phyloP scores from a whole-genome alignment of 2,113 vertebrate species.

The Engystomops pustulosus region DNA sequence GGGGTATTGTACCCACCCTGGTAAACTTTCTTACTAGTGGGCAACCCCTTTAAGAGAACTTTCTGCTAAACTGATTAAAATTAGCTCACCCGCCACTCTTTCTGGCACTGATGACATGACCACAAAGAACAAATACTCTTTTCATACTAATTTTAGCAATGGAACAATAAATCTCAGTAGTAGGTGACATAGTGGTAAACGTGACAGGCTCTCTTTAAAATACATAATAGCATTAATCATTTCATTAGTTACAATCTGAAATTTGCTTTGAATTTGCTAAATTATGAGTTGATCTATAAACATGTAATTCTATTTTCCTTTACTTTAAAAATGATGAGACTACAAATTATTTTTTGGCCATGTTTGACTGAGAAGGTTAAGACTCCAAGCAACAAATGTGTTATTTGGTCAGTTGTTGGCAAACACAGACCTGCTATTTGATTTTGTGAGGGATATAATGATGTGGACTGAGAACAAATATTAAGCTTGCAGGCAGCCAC shows the following conservation, averaged over 20 bases:
- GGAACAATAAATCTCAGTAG: no score
- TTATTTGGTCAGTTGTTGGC: constrained; percentile 45
- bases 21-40: no score
- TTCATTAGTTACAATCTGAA: not conserved
- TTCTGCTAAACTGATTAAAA: no score
- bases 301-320: constrained; percentile 14
- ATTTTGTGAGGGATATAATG: constrained; percentile 33
- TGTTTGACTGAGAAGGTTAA: constrained; percentile 32
- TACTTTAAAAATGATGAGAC: not conserved
- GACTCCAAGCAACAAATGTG: constrained; percentile 36
- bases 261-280: not conserved
- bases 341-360: constrained; percentile 15
- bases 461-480: constrained; percentile 48
- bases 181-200: no score
- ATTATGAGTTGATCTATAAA: not conserved
- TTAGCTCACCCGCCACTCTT: no score
- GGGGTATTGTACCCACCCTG: no score
- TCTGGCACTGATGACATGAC: no score
- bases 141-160: no score
- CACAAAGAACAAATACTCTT: no score
- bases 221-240: not conserved
- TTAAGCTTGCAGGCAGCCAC: constrained; percentile 10
- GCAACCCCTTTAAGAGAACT: no score
- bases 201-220: no score
- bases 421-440: constrained; percentile 43